These are phyloP conservation scores for Mobula birostris DNA, from an alignment of 2,113 vertebrate genomes.

Conservation along the genomic window DNA sequence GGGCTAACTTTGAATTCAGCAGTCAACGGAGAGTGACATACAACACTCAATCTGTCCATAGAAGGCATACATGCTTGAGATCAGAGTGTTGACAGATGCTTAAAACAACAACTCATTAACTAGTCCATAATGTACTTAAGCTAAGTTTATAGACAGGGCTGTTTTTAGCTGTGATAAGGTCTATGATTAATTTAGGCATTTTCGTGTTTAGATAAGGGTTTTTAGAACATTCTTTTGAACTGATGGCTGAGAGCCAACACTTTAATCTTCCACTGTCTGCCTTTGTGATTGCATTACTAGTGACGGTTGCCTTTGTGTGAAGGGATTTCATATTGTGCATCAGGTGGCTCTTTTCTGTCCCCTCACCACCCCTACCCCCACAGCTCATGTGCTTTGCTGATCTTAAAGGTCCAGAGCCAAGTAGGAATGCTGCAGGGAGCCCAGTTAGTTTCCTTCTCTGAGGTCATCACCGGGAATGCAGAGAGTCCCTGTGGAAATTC, in stretches of 20 bases:
- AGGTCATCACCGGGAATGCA: neutral
- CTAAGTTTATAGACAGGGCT: neutral
- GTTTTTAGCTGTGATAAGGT: slow-evolving; percentile 5
- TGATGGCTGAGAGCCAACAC: neutral
- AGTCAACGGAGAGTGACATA: neutral
- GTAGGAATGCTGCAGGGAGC: neutral
- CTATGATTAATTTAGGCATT: neutral
- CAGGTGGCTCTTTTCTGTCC: neutral
- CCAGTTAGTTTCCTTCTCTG: neutral
- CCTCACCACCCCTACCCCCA: too few relatives aligned
- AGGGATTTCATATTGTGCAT: too few relatives aligned
- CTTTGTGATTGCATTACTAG: neutral
- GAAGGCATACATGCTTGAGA: neutral
- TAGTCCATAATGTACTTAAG: neutral
- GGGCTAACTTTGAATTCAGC: neutral
- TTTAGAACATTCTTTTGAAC: neutral
- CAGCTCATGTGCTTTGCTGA: neutral
- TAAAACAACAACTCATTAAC: slow-evolving; percentile 10
- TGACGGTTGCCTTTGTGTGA: neutral
- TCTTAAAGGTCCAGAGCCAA: neutral
- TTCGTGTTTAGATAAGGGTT: slow-evolving; percentile 16
- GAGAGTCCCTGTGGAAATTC: neutral
- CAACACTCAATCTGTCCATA: neutral
- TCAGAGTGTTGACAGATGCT: neutral
- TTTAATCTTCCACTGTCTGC: slow-evolving; percentile 3